A percentile compares a stretch with the other conserved stretches of the same genome.
Conservation (phyloP, 2,797 vertebrate genomes). For the Graptemys geographica region DNA sequence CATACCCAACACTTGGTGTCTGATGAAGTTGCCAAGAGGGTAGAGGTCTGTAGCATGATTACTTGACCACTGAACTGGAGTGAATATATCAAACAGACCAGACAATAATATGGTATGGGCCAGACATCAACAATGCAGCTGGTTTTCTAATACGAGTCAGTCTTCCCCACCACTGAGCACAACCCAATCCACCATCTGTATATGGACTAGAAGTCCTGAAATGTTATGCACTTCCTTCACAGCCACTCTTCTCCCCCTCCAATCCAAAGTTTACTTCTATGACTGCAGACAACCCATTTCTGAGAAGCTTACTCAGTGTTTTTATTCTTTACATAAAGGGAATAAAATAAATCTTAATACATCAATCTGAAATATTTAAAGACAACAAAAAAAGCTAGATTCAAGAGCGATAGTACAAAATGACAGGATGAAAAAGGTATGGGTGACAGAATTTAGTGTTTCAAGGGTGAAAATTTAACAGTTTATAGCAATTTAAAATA, state of each 20-base stretch:
- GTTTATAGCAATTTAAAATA: slow-evolving; percentile 39
- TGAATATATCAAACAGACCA: background rate
- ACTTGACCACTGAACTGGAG: background rate
- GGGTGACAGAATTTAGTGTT: slow-evolving; percentile 79
- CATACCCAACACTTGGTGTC: background rate
- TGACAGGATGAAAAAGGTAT: slow-evolving; percentile 15
- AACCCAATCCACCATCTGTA: background rate
- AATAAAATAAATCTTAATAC: slow-evolving; percentile 73
- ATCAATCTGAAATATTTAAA: slow-evolving; percentile 69
- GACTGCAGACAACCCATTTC: background rate
- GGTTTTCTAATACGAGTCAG: background rate
- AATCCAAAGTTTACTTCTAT: background rate
- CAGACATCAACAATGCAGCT: background rate
- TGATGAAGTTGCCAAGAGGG: background rate
- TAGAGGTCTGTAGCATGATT: background rate
- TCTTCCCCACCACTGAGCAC: background rate
- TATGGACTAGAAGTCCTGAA: background rate
- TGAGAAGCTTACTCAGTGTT: background rate
- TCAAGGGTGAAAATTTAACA: slow-evolving; percentile 59
- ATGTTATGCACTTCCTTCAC: background rate
- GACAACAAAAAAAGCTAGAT: slow-evolving; percentile 19
- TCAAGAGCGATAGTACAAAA: slow-evolving; percentile 64
- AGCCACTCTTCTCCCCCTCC: background rate
- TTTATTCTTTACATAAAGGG: slow-evolving; percentile 69
- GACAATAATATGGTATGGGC: background rate